Evolutionary conservation across 2,113 vertebrate species (phyloP), one percentile per base, ranked within the genome.

Genomic region (Natator depressus): DNA sequence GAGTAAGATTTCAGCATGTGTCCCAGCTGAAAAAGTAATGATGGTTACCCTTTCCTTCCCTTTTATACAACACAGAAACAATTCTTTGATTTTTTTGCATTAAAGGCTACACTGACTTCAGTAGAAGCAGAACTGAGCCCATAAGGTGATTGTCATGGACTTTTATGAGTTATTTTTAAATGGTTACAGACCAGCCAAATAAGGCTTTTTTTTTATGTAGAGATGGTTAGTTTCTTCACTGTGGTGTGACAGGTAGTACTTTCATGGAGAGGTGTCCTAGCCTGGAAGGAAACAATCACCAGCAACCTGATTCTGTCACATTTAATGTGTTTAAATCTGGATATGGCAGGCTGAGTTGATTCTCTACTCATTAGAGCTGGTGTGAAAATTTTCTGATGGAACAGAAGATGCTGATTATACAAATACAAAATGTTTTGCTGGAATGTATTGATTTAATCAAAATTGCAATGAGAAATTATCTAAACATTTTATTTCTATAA

Each of bases 391-490:
- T 93, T 13, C 24, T 82, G 75, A 53, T 86, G 12, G 12, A 89
- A 84, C 8, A 78, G 24, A 90, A 95, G 90, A 90, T 12, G 10
- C 35, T 95, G 49, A 46, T 95, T 91, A 85, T 87, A n/a, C 3
- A 17, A 82, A 81, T 86, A 20, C 1, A 47, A 72, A 78, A 27
- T 10, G 84, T 46, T 75, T 51, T 47, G 50, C 2, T 84, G 95
- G 95, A 96, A 93, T 93, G 85, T 93, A 93, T 89, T 81, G 19
- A 89, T 96, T 94, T 95, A 93, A 90, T 93, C 29, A 16, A 42
- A 46, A 22, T 13, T 85, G 25, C 7, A 87, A 46, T 91, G 93
- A 93, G 95, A 96, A 97, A 95, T 96, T 89, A 89, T 84, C 25
- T 90, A 76, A 5, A 49, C 0, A 0, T 86, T 94, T 80, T 38